Conservation (phyloP, 2,888 invertebrate species). For the Drosophila eohydei region DNA sequence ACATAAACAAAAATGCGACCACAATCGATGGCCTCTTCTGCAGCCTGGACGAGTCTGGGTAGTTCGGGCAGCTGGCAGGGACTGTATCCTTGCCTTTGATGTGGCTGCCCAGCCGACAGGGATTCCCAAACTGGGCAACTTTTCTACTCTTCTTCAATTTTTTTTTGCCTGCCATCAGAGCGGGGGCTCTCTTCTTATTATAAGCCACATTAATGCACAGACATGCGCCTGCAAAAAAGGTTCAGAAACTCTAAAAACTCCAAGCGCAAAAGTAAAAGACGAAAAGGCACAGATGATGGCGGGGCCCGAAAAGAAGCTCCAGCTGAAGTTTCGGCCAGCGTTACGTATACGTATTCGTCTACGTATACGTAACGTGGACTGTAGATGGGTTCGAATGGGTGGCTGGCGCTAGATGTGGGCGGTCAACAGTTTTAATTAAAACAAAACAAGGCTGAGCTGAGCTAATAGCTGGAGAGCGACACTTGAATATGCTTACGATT, state of each 20-base stretch:
- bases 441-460: conserved; percentile 60
- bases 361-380: not conserved
- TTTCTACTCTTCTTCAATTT: conserved; percentile 5
- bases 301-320: conserved; percentile 6
- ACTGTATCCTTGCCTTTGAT: conserved; percentile 54
- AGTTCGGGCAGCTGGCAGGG: conserved; percentile 1
- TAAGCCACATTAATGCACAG: conserved; percentile 81
- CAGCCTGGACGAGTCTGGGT: not conserved
- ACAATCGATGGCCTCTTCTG: conserved; percentile 61
- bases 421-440: conserved; percentile 79
- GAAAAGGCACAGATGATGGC: conserved; percentile 49
- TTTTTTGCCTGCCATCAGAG: not conserved
- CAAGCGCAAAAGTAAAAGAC: conserved; percentile 47
- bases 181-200: conserved; percentile 60
- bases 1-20: conserved; percentile 70
- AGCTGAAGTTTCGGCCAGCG: conserved; percentile 26
- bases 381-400: not conserved
- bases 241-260: conserved; percentile 50
- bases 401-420: conserved; percentile 27
- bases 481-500: conserved; percentile 30
- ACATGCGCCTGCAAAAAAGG: conserved; percentile 70
- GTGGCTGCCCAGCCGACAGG: conserved; percentile 44
- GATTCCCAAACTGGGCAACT: conserved; percentile 42
- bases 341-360: conserved; percentile 1
- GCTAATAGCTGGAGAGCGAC: conserved; percentile 26